Conservation (phyloP, 2,888 invertebrate genomes). For the Rhabditoides inermis region DNA sequence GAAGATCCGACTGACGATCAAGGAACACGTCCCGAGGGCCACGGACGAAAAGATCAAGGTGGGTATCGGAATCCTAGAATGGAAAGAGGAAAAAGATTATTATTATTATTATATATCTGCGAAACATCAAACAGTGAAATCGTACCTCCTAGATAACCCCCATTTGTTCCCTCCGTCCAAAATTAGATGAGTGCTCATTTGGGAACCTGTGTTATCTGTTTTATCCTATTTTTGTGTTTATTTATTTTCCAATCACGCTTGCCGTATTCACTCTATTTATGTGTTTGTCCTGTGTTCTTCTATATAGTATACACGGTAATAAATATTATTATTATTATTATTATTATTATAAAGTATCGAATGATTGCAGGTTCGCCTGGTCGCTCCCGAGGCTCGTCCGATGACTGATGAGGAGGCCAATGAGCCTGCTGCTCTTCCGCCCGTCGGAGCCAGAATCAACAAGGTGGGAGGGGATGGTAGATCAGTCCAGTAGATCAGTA, state of each 20-base stretch:
- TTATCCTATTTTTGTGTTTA: too few relatives aligned
- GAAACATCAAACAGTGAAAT: too few relatives aligned
- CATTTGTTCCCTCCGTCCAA: too few relatives aligned
- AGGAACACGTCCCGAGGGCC: slow-evolving; percentile 37
- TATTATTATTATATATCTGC: too few relatives aligned
- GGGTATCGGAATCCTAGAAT: background rate
- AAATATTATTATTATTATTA: background rate
- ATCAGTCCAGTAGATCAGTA: too few relatives aligned
- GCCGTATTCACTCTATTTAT: too few relatives aligned
- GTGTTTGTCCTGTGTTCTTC: too few relatives aligned
- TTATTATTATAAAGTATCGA: background rate
- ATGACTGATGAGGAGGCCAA: slow-evolving; percentile 2
- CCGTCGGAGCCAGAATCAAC: slow-evolving; percentile 16
- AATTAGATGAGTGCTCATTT: too few relatives aligned
- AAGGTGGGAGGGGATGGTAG: too few relatives aligned
- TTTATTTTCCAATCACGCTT: too few relatives aligned
- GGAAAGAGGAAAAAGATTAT: background rate
- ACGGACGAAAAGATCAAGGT: slow-evolving; percentile 46
- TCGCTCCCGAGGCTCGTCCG: slow-evolving; percentile 14
- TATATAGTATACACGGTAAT: background rate
- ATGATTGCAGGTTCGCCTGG: slow-evolving; percentile 9
- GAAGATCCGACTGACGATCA: slow-evolving; percentile 29
- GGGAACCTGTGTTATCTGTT: too few relatives aligned
- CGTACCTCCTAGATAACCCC: too few relatives aligned
- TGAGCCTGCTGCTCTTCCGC: slow-evolving; percentile 9